phyloP scores from a whole-genome alignment of 2,888 invertebrate species.

The Unio pictorum region DNA sequence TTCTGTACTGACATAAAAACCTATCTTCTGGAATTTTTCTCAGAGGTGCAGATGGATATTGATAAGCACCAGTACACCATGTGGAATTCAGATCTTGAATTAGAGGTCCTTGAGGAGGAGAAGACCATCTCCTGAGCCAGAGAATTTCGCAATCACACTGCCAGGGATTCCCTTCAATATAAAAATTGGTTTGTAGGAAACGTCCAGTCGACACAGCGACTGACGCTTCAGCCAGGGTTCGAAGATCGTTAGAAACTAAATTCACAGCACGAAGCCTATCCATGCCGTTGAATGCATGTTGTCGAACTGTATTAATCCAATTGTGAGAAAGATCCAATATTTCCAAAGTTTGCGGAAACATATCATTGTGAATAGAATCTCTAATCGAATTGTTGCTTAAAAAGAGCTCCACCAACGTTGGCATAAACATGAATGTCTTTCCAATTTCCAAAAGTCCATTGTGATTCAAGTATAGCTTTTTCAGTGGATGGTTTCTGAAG shows the following conservation, averaged over 20 bases:
- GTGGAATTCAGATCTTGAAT: constrained; percentile 34
- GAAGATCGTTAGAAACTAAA: constrained; percentile 44
- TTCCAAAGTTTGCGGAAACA: constrained; percentile 46
- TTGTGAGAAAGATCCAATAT: constrained; percentile 47
- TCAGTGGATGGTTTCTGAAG: constrained; percentile 27
- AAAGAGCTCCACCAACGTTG: constrained; percentile 32
- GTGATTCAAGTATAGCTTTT: constrained; percentile 29
- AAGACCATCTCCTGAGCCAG: constrained; percentile 44
- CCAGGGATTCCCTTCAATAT: constrained; percentile 44
- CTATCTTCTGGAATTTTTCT: constrained; percentile 22
- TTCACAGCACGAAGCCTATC: constrained; percentile 37
- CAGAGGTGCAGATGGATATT: constrained; percentile 17
- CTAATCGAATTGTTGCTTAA: constrained; percentile 35
- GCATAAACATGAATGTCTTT: constrained; percentile 29
- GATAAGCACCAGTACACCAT: constrained; percentile 31
- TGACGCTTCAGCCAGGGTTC: constrained; percentile 18
- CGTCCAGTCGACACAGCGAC: constrained; percentile 27
- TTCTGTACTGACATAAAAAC: constrained; percentile 50
- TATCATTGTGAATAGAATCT: constrained; percentile 31
- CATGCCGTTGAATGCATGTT: constrained; percentile 47
- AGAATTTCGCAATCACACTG: constrained; percentile 53
- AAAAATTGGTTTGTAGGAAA: constrained; percentile 36
- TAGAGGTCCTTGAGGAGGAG: constrained; percentile 30
- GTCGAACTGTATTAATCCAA: constrained; percentile 37
- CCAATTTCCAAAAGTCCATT: constrained; percentile 39